Base-by-base conservation (phyloP, 2,113 vertebrate species). In the Elachura formosa region DNA sequence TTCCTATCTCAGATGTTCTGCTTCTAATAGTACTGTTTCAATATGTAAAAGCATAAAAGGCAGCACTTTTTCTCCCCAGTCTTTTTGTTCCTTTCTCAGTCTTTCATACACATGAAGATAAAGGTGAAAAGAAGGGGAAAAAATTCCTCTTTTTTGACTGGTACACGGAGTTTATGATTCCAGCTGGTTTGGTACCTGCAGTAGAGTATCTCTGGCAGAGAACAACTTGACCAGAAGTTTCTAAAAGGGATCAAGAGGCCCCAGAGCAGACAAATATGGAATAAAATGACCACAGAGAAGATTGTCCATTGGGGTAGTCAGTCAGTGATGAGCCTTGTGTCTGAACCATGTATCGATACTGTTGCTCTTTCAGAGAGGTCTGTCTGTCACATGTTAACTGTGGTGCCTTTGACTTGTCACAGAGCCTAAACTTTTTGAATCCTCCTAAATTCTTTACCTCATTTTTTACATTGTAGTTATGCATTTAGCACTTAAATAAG, bases 1-100 rank as follows among this genome's bases (percentile, higher is more conserved):
- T 96, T 91, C 87, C 72, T 91, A 55, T 94, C 69, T 96, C 84
- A 89, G 77, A 88, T 36, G 26, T 88, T 96, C 76, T 90, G 49
- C 78, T 94, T 93, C 62, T 74, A 75, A 78, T 94, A 93, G 87
- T 75, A 66, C 76, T 79, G 46, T 83, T 95, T 95, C 29, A 14
- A 63, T 62, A 91, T 15, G 15, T 77, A 73, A 91, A 91, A 84
- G 4, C 36, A 62, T 67, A 26, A 91, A 89, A 84, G 63, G 55
- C 22, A 94, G 64, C 6, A 1, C 79, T 82, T 62, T 87, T 33
- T 14, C 12, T 19, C 17, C 16, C 43, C 59, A 80, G 8, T 90
- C 56, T 68, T 38, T 83, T 95, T 90, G 59, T 89, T 81, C 49
- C 24, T 82, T 11, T 82, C 13, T 48, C 25, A 76, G 17, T 58